Evolutionary conservation across 2,113 vertebrate species (phyloP), one percentile per base, ranked within the genome.

Genomic region (Pionites leucogaster): DNA sequence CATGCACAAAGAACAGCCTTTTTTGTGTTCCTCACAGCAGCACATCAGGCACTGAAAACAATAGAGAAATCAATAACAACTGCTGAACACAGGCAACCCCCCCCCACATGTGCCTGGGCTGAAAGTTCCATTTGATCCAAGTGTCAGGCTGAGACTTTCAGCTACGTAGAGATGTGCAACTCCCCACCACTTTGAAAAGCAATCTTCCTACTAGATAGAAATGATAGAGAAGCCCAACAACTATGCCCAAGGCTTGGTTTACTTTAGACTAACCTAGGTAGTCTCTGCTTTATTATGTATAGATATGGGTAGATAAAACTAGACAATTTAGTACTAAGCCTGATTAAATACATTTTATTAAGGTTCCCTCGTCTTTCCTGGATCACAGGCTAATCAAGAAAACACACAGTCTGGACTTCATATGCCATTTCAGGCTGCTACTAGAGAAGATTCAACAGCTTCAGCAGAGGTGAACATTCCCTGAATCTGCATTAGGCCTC

Each of bases 161-260:
- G 10, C 25, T 57, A 2, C 0, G 0, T 6, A 44, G 12, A 71
- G 12, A 71, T 9, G 37, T 19, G 3, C 13, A 76, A 57, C 35
- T 44, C 24, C 31, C 17, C 41, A 72, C 15, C 14, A 22, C 20
- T 88, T 42, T 11, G 53, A 33, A 82, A 42, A 44, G 24, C 17
- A 16, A 67, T 63, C 59, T 78, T 47, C 63, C 41, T 59, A 29
- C 4, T 37, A 74, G 23, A 88, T 15, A 41, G 13, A n/a, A 35
- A 39, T 0, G 0, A 88, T 1, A 71, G 9, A 63, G 20, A 46
- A 24, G 33, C 57, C n/a, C 57, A 77, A 17, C 1, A 5, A 7
- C 31, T 49, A 3, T 18, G 10, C 5, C 53, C 31, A 53, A 92
- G 33, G 59, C 18, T 31, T 67, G 9, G 23, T 55, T 83, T 92